These are phyloP conservation scores for Selene dorsalis DNA, from an alignment of 2,797 vertebrate genomes.

Conservation along the genomic window DNA sequence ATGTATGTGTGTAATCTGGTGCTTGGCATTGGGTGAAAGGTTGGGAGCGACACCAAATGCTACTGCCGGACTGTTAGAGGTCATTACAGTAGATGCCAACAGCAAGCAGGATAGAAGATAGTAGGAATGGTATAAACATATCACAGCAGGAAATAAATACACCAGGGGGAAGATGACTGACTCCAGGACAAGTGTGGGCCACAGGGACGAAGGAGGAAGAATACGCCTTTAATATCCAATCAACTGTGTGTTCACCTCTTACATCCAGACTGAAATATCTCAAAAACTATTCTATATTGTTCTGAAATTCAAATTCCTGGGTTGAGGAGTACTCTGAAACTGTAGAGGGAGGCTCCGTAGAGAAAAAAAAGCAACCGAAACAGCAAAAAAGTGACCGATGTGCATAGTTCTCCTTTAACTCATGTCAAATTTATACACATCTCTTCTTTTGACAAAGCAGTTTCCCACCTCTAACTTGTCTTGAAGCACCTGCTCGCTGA, in stretches of 20 bases:
- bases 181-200: constrained; percentile 9
- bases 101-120: constrained; percentile 57
- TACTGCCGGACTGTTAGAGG: constrained; percentile 55
- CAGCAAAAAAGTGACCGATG: too few relatives aligned
- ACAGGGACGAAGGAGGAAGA: background rate
- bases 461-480: background rate
- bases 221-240: background rate
- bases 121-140: constrained; percentile 45
- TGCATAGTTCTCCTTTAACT: too few relatives aligned
- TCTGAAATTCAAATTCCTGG: too few relatives aligned
- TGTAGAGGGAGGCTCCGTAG: too few relatives aligned
- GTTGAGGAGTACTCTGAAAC: too few relatives aligned
- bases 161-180: constrained; percentile 26
- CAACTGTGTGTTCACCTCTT: background rate
- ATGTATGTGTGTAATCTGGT: constrained; percentile 31
- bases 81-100: constrained; percentile 67
- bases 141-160: constrained; percentile 52
- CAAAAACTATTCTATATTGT: too few relatives aligned
- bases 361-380: too few relatives aligned
- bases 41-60: constrained; percentile 55
- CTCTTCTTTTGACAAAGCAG: background rate
- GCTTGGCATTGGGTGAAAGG: constrained; percentile 60
- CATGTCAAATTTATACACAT: background rate
- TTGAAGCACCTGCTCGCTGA: constrained; percentile 29
- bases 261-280: too few relatives aligned